Evolutionary conservation across 2,113 vertebrate genomes (phyloP).

Genomic region (Rhabdomys dilectus): DNA sequence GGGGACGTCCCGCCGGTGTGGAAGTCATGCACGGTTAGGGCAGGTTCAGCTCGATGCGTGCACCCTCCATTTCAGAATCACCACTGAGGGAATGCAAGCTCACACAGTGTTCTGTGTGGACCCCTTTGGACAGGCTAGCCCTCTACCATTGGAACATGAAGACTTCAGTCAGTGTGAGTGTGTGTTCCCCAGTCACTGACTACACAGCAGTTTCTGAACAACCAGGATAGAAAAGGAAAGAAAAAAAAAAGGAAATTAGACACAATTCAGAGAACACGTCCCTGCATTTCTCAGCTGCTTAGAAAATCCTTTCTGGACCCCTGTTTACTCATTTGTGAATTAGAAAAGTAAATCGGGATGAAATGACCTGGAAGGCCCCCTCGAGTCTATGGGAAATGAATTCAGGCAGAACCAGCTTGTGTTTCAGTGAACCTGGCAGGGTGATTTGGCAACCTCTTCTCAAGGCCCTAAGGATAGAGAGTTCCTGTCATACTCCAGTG

Average conservation of each 20-base stretch:
- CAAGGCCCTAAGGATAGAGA: background rate
- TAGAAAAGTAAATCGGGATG: background rate
- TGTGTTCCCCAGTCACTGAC: background rate
- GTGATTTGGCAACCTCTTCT: background rate
- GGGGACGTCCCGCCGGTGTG: background rate
- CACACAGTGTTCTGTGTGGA: background rate
- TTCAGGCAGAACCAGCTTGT: background rate
- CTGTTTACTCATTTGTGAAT: conserved; percentile 56
- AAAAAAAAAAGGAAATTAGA: background rate
- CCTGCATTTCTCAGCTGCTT: conserved; percentile 40
- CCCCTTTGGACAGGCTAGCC: background rate
- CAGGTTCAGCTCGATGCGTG: background rate
- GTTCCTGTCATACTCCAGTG: background rate
- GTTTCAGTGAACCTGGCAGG: background rate
- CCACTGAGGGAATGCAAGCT: background rate
- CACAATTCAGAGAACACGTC: background rate
- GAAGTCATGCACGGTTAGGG: background rate
- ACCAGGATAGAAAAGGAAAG: background rate
- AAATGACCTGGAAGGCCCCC: background rate
- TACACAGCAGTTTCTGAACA: background rate
- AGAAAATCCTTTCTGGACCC: conserved; percentile 51
- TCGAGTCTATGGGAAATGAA: background rate
- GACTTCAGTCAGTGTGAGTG: background rate
- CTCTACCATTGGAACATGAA: background rate
- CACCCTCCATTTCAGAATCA: background rate